These are phyloP conservation scores for Harmothoe impar DNA, from an alignment of 2,888 invertebrate species.

Conservation along the genomic window DNA sequence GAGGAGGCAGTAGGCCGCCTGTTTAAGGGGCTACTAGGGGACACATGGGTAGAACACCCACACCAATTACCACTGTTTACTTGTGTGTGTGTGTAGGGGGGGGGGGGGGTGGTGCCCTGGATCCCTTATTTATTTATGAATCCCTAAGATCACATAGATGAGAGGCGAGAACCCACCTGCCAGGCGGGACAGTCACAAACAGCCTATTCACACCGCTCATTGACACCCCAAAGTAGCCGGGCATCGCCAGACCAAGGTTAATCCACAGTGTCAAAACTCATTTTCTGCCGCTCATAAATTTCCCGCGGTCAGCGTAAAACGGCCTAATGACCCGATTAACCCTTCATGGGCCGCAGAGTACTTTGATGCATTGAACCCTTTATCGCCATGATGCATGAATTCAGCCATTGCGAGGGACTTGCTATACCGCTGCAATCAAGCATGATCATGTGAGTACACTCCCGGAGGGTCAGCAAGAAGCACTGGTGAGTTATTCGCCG, in stretches of 20 bases:
- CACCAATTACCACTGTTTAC: slow-evolving; percentile 24
- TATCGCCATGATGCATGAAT: no score
- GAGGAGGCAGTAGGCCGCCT: no score
- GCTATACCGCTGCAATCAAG: no score
- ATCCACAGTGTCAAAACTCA: slow-evolving; percentile 55
- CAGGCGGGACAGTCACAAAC: not conserved
- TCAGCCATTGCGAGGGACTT: no score
- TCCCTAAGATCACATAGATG: slow-evolving; percentile 8
- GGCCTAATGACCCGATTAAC: slow-evolving; percentile 46
- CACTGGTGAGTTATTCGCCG: no score
- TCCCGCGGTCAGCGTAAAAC: not conserved
- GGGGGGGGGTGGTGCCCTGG: not conserved
- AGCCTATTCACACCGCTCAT: not conserved
- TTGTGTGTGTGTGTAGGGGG: not conserved
- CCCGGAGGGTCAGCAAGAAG: no score
- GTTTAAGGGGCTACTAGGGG: not conserved
- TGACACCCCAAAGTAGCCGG: not conserved
- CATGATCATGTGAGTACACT: no score
- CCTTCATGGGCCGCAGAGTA: no score
- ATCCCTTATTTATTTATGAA: slow-evolving; percentile 36
- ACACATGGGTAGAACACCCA: not conserved
- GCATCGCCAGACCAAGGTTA: slow-evolving; percentile 7
- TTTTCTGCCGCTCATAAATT: slow-evolving; percentile 27
- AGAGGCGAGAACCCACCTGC: slow-evolving; percentile 43
- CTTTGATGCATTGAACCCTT: no score